Percentiles rank a stretch among this genome's conserved stretches.
These are phyloP conservation scores for Arizona elegans DNA, from an alignment of 2,113 vertebrate genomes.

Conservation along the genomic window DNA sequence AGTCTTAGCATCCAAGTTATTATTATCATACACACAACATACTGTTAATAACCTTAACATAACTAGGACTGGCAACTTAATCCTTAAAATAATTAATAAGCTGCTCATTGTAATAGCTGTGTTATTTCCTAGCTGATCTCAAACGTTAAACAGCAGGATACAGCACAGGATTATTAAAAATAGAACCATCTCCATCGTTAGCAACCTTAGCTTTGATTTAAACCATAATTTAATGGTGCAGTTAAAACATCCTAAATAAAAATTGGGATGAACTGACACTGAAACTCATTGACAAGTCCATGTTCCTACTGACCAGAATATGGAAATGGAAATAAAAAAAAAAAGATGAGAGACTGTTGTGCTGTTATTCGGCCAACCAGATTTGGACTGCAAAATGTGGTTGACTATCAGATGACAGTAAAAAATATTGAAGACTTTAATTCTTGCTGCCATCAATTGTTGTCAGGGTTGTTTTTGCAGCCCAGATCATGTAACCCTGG, in stretches of 20 bases:
- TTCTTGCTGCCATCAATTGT: neutral
- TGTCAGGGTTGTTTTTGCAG: neutral
- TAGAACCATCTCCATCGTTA: neutral
- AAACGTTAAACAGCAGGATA: neutral
- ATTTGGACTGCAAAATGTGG: neutral
- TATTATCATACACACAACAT: neutral
- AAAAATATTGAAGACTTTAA: neutral
- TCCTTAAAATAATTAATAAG: constrained; percentile 17
- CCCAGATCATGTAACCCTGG: neutral
- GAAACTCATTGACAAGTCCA: neutral
- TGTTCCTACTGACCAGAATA: neutral
- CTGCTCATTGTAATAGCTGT: neutral
- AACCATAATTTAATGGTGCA: neutral
- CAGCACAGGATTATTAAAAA: neutral
- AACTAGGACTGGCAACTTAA: constrained; percentile 7
- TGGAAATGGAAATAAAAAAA: neutral
- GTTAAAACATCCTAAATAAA: neutral
- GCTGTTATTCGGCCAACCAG: neutral
- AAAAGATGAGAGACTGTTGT: neutral
- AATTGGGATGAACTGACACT: neutral
- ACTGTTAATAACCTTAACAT: neutral
- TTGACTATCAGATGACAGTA: neutral
- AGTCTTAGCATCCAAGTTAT: neutral
- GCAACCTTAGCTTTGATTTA: neutral
- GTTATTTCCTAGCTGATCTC: neutral